Conservation (phyloP, 2,113 vertebrate genomes). For the Collichthys lucidus region DNA sequence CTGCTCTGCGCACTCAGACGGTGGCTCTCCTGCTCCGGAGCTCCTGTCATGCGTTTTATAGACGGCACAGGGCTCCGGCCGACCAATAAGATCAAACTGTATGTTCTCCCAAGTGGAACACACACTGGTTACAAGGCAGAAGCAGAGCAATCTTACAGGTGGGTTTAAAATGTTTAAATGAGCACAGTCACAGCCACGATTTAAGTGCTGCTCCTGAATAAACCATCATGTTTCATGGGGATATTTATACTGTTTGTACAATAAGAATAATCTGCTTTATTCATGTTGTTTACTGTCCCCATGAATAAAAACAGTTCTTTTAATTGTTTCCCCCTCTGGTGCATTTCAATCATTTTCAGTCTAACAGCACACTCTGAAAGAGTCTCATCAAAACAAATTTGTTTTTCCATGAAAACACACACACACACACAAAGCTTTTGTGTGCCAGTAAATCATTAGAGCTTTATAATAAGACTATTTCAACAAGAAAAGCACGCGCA, state of each 20-base stretch:
- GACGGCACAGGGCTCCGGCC: constrained; percentile 42
- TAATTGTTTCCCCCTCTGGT: not conserved
- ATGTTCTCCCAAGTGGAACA: constrained; percentile 19
- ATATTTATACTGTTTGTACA: not conserved
- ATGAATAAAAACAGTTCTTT: not conserved
- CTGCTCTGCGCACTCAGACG: constrained; percentile 56
- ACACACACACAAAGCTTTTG: not conserved
- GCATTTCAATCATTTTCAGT: not conserved
- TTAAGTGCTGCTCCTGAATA: not conserved
- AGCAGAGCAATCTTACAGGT: constrained; percentile 2
- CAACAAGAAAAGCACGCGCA: constrained; percentile 23
- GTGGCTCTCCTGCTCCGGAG: constrained; percentile 49
- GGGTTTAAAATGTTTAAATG: not conserved
- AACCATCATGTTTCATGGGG: not conserved
- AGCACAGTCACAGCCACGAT: not conserved
- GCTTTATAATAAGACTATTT: constrained; percentile 4
- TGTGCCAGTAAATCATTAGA: not conserved
- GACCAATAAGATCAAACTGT: constrained; percentile 75
- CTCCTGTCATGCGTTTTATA: constrained; percentile 66
- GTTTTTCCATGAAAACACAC: too few species aligned
- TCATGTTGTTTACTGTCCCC: not conserved
- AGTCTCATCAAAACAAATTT: not conserved
- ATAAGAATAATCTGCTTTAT: not conserved
- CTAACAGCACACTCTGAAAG: too few species aligned
- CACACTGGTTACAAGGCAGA: constrained; percentile 3